Conservation (phyloP, 2,797 vertebrate species). For the Labroides dimidiatus region DNA sequence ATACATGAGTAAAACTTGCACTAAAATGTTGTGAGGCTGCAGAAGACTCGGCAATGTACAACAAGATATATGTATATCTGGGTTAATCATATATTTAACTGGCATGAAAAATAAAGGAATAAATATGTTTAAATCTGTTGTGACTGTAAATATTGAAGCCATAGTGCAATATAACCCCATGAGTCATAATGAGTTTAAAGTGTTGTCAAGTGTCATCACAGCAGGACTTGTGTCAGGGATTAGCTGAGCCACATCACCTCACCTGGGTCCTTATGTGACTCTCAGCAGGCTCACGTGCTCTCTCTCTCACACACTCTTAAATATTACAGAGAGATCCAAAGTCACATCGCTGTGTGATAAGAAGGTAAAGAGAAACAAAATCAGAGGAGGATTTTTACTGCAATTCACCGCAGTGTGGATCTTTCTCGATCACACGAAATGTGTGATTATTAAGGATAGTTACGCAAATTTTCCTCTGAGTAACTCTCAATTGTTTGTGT, state of each 20-base stretch:
- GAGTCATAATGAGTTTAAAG: neutral
- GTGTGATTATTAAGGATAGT: neutral
- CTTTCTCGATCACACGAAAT: too few relatives aligned
- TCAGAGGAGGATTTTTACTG: neutral
- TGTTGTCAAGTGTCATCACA: conserved; percentile 56
- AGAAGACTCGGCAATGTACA: too few relatives aligned
- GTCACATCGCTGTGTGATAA: neutral
- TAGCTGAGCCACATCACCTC: conserved; percentile 46
- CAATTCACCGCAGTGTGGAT: neutral
- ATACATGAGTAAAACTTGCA: too few relatives aligned
- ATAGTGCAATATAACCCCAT: too few relatives aligned
- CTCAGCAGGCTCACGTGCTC: conserved; percentile 49
- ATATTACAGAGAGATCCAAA: conserved; percentile 1
- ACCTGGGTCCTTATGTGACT: conserved; percentile 54
- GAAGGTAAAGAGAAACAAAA: neutral
- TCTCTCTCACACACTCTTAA: conserved; percentile 4
- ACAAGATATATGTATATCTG: too few relatives aligned
- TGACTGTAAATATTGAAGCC: too few relatives aligned
- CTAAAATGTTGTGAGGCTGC: too few relatives aligned
- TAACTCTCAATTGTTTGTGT: neutral
- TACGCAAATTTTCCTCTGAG: neutral
- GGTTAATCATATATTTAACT: too few relatives aligned
- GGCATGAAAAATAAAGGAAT: neutral
- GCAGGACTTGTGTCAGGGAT: conserved; percentile 57
- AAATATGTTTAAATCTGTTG: too few relatives aligned